These are phyloP conservation scores for Erythrocebus patas DNA, from an alignment of 2,113 vertebrate species.

Conservation along the genomic window DNA sequence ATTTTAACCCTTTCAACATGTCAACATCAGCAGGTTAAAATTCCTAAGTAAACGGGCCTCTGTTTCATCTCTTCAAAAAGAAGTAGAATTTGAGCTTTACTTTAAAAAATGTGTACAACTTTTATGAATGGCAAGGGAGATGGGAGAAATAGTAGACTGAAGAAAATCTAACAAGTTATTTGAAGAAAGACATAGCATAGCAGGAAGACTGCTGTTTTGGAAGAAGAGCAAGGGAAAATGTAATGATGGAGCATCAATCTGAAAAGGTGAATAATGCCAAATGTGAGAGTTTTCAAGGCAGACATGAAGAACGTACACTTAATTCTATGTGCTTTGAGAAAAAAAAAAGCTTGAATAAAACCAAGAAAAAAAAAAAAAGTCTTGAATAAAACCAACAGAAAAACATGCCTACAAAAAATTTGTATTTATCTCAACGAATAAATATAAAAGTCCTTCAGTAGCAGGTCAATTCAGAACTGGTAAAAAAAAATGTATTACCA, in stretches of 20 bases:
- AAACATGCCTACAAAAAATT: background rate
- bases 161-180: background rate
- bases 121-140: background rate
- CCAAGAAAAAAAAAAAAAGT: background rate
- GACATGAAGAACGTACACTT: background rate
- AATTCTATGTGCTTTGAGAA: background rate
- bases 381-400: background rate
- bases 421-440: conserved; percentile 4
- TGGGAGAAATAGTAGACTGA: background rate
- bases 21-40: background rate
- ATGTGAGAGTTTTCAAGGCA: background rate
- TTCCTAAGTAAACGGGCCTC: background rate
- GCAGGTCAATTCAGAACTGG: background rate
- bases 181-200: background rate
- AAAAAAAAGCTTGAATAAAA: background rate
- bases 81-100: background rate
- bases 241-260: background rate
- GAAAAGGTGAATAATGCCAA: background rate
- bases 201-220: background rate
- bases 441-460: background rate
- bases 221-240: background rate
- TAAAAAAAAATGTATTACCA: background rate
- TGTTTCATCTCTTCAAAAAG: background rate
- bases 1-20: background rate
- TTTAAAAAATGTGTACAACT: background rate